Percentiles rank a stretch among this genome's conserved stretches.
phyloP scores from a whole-genome alignment of 2,797 vertebrate genomes.

The Eulemur mongoz region DNA sequence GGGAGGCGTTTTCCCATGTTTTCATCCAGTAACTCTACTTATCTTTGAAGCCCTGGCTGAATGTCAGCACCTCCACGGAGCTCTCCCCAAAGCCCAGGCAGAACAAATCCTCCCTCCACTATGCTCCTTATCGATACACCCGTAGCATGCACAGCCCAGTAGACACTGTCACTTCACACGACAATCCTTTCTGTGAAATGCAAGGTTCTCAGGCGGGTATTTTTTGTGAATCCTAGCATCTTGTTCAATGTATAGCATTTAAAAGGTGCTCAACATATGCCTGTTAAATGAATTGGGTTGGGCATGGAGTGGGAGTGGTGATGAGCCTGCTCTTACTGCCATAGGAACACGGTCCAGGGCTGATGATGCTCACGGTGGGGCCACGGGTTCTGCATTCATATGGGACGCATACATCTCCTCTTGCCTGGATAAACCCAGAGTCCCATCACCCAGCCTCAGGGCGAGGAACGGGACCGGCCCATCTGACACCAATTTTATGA shows the following conservation, averaged over 20 bases:
- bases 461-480: conserved; percentile 66
- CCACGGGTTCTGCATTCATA: neutral
- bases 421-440: neutral
- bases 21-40: neutral
- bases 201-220: neutral
- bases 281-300: neutral
- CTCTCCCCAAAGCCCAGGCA: neutral
- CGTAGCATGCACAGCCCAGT: neutral
- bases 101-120: neutral
- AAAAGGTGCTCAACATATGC: neutral
- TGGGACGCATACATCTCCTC: neutral
- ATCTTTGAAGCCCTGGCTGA: neutral
- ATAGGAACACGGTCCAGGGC: neutral
- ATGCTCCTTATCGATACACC: neutral
- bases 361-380: neutral
- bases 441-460: neutral
- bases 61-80: neutral
- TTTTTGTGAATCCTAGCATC: neutral
- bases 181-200: neutral
- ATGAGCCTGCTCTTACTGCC: neutral
- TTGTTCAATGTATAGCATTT: neutral
- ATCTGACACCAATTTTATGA: conserved; percentile 84
- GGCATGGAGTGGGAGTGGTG: neutral
- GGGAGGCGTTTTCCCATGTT: neutral
- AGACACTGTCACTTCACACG: neutral